Conservation (phyloP, 2,797 vertebrate species). For the Arctocebus calabarensis region DNA sequence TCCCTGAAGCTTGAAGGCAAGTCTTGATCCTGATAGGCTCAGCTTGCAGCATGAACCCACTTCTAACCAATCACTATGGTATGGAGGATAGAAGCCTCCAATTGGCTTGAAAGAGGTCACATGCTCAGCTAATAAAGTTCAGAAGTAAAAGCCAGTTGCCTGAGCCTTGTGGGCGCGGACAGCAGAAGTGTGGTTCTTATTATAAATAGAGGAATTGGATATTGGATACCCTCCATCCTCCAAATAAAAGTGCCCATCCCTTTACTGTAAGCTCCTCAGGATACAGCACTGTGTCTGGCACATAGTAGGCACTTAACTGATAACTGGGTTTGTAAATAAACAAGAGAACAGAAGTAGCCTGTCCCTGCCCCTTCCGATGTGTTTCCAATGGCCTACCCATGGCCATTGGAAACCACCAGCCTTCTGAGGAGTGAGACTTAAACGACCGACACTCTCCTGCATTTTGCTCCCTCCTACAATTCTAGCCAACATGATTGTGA, state of each 20-base stretch:
- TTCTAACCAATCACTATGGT: constrained; percentile 21
- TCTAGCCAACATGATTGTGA: constrained; percentile 43
- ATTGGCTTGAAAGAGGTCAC: constrained; percentile 16
- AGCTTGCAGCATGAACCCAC: neutral
- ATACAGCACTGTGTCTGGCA: neutral
- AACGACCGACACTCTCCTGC: neutral
- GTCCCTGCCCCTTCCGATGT: neutral
- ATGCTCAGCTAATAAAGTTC: neutral
- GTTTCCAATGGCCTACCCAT: neutral
- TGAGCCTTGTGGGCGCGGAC: neutral
- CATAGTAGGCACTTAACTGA: constrained; percentile 3
- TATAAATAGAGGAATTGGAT: constrained; percentile 6
- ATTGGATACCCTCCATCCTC: neutral
- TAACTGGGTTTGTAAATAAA: neutral
- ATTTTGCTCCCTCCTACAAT: neutral
- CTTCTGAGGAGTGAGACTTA: neutral
- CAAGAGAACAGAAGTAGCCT: neutral
- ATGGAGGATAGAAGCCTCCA: constrained; percentile 3
- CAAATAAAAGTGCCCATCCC: neutral
- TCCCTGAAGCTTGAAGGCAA: constrained; percentile 1
- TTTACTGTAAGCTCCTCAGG: neutral
- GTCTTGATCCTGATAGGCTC: constrained; percentile 29
- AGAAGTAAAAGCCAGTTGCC: neutral
- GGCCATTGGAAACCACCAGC: neutral
- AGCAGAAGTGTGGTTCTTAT: neutral